Percentiles rank a stretch among this genome's conserved stretches.
Evolutionary conservation across 2,797 vertebrate genomes (phyloP).

Genomic region (Hoplostethus mediterraneus): DNA sequence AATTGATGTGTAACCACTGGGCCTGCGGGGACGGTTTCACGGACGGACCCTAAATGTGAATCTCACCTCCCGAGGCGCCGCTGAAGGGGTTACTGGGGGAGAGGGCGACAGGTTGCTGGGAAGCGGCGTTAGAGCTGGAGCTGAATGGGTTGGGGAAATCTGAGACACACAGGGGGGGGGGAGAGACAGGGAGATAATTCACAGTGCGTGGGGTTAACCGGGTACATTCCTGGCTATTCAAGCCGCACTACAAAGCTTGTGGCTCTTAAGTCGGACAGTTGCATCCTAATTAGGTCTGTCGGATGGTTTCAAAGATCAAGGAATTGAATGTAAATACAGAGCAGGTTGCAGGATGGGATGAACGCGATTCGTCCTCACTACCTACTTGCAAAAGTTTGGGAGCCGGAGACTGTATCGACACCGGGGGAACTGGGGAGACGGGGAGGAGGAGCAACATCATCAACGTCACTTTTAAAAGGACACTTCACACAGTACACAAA

Average conservation of each 20-base stretch:
- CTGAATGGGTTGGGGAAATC: constrained; percentile 91
- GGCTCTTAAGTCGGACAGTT: constrained; percentile 38
- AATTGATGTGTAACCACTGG: too few species aligned
- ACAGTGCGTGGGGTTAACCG: constrained; percentile 55
- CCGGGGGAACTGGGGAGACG: constrained; percentile 78
- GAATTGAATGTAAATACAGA: constrained; percentile 32
- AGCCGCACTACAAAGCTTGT: constrained; percentile 6
- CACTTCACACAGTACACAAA: neutral
- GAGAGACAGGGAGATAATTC: constrained; percentile 51
- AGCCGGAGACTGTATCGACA: constrained; percentile 73
- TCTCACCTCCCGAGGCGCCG: constrained; percentile 86
- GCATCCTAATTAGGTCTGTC: constrained; percentile 44
- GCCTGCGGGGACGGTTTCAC: too few species aligned
- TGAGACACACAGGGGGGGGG: constrained; percentile 61
- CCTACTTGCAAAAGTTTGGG: constrained; percentile 85
- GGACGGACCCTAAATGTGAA: constrained; percentile 1
- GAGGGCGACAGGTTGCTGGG: constrained; percentile 82
- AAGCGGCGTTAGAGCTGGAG: constrained; percentile 65
- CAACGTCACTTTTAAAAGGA: constrained; percentile 16
- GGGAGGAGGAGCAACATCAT: constrained; percentile 1
- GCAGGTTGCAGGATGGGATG: constrained; percentile 17
- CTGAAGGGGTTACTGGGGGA: constrained; percentile 93
- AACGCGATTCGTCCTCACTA: neutral
- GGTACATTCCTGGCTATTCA: constrained; percentile 67
- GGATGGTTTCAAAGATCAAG: constrained; percentile 3